Evolutionary conservation across 1,140 invertebrate species (phyloP).

Genomic region (Saccostrea cuccullata): DNA sequence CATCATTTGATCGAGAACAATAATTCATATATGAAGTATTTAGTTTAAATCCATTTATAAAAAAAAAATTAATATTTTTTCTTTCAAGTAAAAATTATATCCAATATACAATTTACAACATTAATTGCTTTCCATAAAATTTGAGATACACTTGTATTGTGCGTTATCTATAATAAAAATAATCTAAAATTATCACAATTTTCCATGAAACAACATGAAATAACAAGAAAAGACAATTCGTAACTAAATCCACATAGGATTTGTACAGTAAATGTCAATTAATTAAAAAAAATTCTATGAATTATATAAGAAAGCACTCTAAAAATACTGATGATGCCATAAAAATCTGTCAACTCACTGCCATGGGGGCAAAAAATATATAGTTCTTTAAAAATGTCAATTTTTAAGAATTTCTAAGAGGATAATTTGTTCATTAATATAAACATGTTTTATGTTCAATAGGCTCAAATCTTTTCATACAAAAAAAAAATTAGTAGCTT

Average conservation of each 20-base stretch:
- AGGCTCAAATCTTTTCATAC: background rate
- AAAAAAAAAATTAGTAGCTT: constrained; percentile 14
- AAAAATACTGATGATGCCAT: constrained; percentile 29
- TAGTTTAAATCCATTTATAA: background rate
- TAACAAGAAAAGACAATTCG: constrained; percentile 15
- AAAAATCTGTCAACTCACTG: constrained; percentile 23
- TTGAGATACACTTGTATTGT: constrained; percentile 9
- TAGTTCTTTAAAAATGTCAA: constrained; percentile 5
- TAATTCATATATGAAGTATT: background rate
- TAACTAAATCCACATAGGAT: constrained; percentile 10
- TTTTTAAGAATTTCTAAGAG: background rate
- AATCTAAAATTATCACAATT: constrained; percentile 38
- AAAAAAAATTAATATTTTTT: background rate
- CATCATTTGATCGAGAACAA: constrained; percentile 21
- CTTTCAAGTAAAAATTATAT: background rate
- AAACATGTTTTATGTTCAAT: constrained; percentile 30
- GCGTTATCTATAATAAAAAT: constrained; percentile 32
- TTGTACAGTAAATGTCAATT: constrained; percentile 27
- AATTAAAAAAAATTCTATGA: constrained; percentile 4
- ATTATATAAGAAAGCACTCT: constrained; percentile 33
- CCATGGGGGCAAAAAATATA: constrained; percentile 16
- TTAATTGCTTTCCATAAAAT: constrained; percentile 21
- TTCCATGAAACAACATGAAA: constrained; percentile 31
- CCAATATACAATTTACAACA: constrained; percentile 14
- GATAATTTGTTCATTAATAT: constrained; percentile 23